phyloP scores from a whole-genome alignment of 2,888 invertebrate genomes.

The Drosophila melanosoma region DNA sequence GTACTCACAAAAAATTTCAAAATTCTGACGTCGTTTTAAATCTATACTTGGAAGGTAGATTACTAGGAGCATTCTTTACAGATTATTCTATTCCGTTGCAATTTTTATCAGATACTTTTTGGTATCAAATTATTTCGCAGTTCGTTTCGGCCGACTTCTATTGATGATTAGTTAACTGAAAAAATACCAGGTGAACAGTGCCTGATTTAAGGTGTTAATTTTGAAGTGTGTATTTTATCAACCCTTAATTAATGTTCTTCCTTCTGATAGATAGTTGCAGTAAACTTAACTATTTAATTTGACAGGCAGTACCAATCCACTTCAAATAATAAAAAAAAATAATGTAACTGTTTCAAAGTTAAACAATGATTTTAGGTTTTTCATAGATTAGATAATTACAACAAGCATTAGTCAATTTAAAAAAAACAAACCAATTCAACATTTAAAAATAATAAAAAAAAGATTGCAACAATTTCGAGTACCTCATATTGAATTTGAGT shows the following conservation, averaged over 20 bases:
- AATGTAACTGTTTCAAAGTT: background rate
- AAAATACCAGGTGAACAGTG: background rate
- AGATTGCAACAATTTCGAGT: slow-evolving; percentile 6
- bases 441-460: background rate
- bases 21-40: background rate
- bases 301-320: slow-evolving; percentile 1
- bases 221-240: background rate
- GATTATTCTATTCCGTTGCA: background rate
- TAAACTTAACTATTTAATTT: background rate
- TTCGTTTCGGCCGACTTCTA: background rate
- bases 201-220: background rate
- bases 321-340: background rate
- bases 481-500: background rate
- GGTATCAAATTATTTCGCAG: background rate
- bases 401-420: background rate
- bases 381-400: background rate
- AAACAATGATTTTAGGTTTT: background rate
- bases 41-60: background rate
- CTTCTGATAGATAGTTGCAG: background rate
- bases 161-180: background rate
- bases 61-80: background rate
- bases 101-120: background rate
- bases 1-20: too few species aligned
- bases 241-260: background rate
- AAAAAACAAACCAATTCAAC: slow-evolving; percentile 14